Evolutionary conservation across 2,113 vertebrate species (phyloP), one percentile per base, ranked within the genome.

Genomic region (Apus apus): DNA sequence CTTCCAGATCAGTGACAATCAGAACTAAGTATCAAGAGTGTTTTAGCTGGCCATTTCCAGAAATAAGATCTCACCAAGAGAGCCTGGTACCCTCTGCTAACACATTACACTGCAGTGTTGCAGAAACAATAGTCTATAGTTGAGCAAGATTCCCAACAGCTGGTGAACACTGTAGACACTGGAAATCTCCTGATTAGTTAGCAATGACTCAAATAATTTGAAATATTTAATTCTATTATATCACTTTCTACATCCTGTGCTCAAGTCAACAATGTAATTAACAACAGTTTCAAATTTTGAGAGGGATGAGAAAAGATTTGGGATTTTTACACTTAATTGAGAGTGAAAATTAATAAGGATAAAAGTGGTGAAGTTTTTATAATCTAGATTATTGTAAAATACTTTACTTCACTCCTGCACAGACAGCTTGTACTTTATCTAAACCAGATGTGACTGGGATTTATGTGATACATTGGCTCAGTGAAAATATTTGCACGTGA

Each of bases 401-500:
- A 95, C 11, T 88, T 78, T 61, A 75, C 45, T 94, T 77, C 53
- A 82, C 53, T 84, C 45, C 68, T 71, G 45, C 86, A 90, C 30
- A 89, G 85, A 93, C 48, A 91, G 85, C 71, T 71, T 88, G 75
- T 70, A 86, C 64, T 88, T 95, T 87, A 85, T 90, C 57, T 81
- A 90, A 95, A 94, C 53, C 93, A 96, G 88, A 91, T 93, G 93
- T 84, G 83, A 78, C 61, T 72, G 57, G 73, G 90, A 93, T 90
- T 90, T 95, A 94, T 64, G 53, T 84, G 65, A 89, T 89, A 71
- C 61, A 57, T 67, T 78, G 93, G 58, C 90, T 93, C 77, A 75
- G 76, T 2, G 7, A 90, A 94, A 95, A 81, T 90, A 96, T 78
- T 92, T 93, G 68, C 83, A 92, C 18, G 0, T 82, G 61, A 80